Base-by-base conservation (phyloP, 2,888 invertebrate species). In the Acrobasis repandana region DNA sequence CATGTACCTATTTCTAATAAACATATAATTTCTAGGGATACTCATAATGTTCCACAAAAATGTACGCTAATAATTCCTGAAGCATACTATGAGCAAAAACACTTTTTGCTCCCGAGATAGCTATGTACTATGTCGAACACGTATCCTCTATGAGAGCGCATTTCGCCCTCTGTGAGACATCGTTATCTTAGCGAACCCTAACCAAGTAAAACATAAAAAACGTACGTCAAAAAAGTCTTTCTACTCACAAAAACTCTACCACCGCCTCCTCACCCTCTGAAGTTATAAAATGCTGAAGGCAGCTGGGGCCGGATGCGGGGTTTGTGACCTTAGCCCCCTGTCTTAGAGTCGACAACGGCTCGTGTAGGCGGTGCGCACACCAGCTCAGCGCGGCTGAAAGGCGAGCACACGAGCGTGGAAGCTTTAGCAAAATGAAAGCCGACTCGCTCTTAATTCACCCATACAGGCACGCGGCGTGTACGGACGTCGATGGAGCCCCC, bases 381-480 rank as follows among this genome's bases (percentile, higher is more conserved):
- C 76, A 78, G 77, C 76, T 75, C 75, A 74, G 72, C 77, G 74
- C 73, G 83, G 76, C 85, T 89, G 87, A 90, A 90, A 90, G 83
- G 87, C 88, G 85, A 82, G 90, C 91, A 92, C 91, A 91, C 92
- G 85, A 90, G 86, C 89, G 85, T 88, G 83, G 82, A 83, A 90
- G 91, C 90, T 92, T 90, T 91, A 88, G 90, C 88, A 85, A 91
- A 91, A 92, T 92, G 92, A 91, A 91, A 91, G 91, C 90, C 90
- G 90, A 90, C 84, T 89, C 91, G 89, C 90, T 92, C 90, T 90
- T 91, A 91, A 91, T 91, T 90, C 90, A 92, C 91, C 82, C 85
- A 76, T 80, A 91, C 91, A 90, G 81, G 80, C 85, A 82, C 78
- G 77, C 74, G 74, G 76, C 77, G 84, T 83, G 83, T 74, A 76